These are phyloP conservation scores for Xenus cinereus DNA, from an alignment of 2,113 vertebrate genomes.

Conservation along the genomic window DNA sequence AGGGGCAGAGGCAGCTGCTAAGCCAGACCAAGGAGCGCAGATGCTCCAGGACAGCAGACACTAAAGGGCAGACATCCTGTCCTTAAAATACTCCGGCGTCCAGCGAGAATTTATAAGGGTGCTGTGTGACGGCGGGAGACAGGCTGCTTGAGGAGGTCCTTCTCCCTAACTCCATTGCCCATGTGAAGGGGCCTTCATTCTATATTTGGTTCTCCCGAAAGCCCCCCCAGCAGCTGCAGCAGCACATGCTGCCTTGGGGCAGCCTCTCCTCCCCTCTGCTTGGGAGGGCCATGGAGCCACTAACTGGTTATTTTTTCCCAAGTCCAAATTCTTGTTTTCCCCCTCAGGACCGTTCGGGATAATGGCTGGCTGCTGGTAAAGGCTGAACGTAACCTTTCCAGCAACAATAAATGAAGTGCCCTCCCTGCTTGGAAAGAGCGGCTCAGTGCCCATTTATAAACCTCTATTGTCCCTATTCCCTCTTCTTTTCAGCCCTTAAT, in stretches of 20 bases:
- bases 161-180: not conserved
- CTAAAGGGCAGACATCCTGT: not conserved
- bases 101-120: not conserved
- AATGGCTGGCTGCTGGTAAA: not conserved
- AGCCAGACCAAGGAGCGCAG: not conserved
- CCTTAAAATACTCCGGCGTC: slow-evolving; percentile 38
- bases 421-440: slow-evolving; percentile 10
- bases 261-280: not conserved
- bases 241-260: not conserved
- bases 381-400: not conserved
- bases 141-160: not conserved
- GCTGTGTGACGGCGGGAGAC: not conserved
- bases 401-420: not conserved
- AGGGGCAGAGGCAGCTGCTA: not conserved
- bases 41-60: not conserved
- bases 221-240: slow-evolving; percentile 16
- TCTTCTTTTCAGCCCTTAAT: not conserved
- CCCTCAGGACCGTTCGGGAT: not conserved
- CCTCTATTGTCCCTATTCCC: slow-evolving; percentile 2
- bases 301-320: not conserved
- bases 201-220: not conserved
- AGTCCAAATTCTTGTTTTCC: not conserved
- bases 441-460: not conserved
- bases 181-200: not conserved
- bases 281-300: fast-evolving